These are phyloP conservation scores for Sesamia nonagrioides DNA, from an alignment of 1,140 invertebrate genomes.

Conservation along the genomic window DNA sequence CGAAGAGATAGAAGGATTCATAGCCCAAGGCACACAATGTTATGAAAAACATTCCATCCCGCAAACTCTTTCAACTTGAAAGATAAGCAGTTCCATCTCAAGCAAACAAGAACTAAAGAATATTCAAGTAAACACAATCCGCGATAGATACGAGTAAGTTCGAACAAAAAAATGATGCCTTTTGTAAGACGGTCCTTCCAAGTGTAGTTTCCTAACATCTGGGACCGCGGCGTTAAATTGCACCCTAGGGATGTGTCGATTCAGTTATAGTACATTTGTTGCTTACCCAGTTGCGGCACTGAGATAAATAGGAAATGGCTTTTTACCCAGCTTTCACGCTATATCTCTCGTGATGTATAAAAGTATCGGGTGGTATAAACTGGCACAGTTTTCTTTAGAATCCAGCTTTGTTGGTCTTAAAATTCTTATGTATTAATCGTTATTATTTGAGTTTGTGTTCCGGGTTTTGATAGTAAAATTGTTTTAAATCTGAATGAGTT, in stretches of 20 bases:
- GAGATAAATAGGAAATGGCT: slow-evolving; percentile 52
- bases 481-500: neutral
- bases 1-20: too few relatives aligned
- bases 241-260: slow-evolving; percentile 47
- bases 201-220: slow-evolving; percentile 38
- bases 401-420: slow-evolving; percentile 26
- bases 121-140: slow-evolving; percentile 37
- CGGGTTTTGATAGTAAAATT: slow-evolving; percentile 4
- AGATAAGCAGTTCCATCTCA: neutral
- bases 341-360: slow-evolving; percentile 30
- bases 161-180: slow-evolving; percentile 31
- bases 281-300: slow-evolving; percentile 40
- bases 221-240: slow-evolving; percentile 40
- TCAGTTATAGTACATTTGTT: slow-evolving; percentile 48
- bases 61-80: neutral
- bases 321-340: slow-evolving; percentile 34
- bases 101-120: slow-evolving; percentile 39
- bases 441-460: slow-evolving; percentile 7
- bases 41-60: neutral
- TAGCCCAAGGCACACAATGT: neutral
- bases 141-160: slow-evolving; percentile 50
- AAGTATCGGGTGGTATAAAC: slow-evolving; percentile 15
- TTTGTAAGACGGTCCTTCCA: slow-evolving; percentile 29
- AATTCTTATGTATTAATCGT: slow-evolving; percentile 25
- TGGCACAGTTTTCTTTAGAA: slow-evolving; percentile 14